A percentile compares a stretch with the other conserved stretches of the same genome.
phyloP scores from a whole-genome alignment of 2,888 invertebrate species.

The Amphipyra berbera region DNA sequence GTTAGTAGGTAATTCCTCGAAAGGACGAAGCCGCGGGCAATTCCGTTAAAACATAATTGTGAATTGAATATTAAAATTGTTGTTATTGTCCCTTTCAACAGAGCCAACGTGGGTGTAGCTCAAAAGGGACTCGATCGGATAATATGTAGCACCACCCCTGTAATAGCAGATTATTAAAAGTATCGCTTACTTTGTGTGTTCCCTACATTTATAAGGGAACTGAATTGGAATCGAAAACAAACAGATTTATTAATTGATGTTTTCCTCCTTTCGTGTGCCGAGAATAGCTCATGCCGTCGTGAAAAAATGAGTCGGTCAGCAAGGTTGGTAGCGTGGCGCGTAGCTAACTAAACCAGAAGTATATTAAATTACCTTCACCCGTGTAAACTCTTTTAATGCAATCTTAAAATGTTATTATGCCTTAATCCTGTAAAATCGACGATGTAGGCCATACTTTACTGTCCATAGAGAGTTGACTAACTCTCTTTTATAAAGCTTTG shows the following conservation, averaged over 20 bases:
- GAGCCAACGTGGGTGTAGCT: neutral
- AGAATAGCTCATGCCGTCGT: too few relatives aligned
- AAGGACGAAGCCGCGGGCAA: neutral
- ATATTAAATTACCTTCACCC: too few relatives aligned
- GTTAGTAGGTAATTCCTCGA: neutral
- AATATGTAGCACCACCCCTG: neutral
- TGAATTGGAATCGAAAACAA: neutral
- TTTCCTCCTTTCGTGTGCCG: too few relatives aligned
- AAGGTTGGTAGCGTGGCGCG: too few relatives aligned
- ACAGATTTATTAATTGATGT: neutral
- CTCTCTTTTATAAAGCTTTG: too few relatives aligned
- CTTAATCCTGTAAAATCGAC: too few relatives aligned
- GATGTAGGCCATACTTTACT: too few relatives aligned
- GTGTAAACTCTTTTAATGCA: too few relatives aligned
- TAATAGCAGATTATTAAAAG: neutral
- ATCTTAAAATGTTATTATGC: too few relatives aligned
- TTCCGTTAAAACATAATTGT: neutral
- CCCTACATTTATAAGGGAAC: neutral
- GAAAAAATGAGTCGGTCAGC: too few relatives aligned
- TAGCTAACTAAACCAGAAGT: too few relatives aligned
- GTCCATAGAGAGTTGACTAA: too few relatives aligned
- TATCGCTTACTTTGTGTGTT: neutral
- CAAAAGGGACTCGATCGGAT: neutral
- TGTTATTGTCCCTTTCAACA: neutral
- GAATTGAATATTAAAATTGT: conserved; percentile 1